Evolutionary conservation across 2,797 vertebrate genomes (phyloP).

Genomic region (Enteromius viviparus): DNA sequence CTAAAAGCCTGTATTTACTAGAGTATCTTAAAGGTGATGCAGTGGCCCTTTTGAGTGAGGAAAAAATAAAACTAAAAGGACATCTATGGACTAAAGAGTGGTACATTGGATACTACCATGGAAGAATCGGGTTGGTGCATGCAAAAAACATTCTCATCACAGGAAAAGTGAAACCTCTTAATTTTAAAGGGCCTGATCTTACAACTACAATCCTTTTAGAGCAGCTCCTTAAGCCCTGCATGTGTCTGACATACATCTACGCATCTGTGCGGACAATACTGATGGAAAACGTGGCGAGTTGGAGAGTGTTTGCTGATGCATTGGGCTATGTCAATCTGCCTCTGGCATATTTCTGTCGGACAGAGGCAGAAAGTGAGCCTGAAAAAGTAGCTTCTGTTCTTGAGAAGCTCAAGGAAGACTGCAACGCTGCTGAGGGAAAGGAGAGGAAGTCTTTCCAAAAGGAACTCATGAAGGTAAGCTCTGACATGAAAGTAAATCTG

Average conservation of each 20-base stretch:
- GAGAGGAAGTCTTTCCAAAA: slow-evolving; percentile 97
- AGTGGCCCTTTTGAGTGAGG: slow-evolving; percentile 90
- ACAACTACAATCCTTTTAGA: slow-evolving; percentile 87
- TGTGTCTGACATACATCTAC: slow-evolving; percentile 97
- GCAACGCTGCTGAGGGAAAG: slow-evolving; percentile 86
- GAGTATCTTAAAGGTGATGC: slow-evolving; percentile 95
- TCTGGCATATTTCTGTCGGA: slow-evolving; percentile 87
- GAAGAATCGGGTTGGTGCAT: slow-evolving; percentile 90
- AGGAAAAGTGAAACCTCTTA: slow-evolving; percentile 85
- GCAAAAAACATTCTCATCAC: slow-evolving; percentile 91
- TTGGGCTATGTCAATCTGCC: slow-evolving; percentile 89
- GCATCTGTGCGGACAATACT: slow-evolving; percentile 92
- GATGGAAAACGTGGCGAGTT: slow-evolving; percentile 96
- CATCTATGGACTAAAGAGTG: slow-evolving; percentile 98
- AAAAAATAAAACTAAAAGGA: slow-evolving; percentile 91
- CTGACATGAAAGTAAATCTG: neutral
- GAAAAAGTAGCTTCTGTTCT: slow-evolving; percentile 92
- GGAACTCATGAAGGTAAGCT: slow-evolving; percentile 91
- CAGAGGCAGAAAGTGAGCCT: slow-evolving; percentile 89
- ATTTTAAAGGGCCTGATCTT: slow-evolving; percentile 86
- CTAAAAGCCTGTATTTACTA: slow-evolving; percentile 91
- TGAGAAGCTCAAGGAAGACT: slow-evolving; percentile 96
- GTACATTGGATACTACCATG: slow-evolving; percentile 96
- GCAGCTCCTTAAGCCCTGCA: slow-evolving; percentile 92
- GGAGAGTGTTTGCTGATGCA: slow-evolving; percentile 90